Evolutionary conservation across 2,113 vertebrate genomes (phyloP).

Genomic region (Barbus barbus): DNA sequence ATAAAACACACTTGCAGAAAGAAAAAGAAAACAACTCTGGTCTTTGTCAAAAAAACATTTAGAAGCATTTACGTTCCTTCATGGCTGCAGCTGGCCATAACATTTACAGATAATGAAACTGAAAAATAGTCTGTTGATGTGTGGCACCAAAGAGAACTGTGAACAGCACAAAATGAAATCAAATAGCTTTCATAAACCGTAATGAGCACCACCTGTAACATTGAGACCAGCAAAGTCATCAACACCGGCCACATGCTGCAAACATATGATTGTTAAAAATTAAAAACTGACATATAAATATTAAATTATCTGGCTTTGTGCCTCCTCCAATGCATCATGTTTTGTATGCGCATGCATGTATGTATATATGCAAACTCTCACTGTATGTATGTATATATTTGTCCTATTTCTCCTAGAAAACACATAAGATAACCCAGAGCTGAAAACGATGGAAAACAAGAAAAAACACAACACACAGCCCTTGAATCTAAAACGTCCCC

Average conservation of each 20-base stretch:
- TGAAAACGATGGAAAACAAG: constrained; percentile 50
- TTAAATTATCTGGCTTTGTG: too few species aligned
- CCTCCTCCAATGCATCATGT: too few species aligned
- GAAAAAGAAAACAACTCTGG: too few species aligned
- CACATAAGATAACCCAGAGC: constrained; percentile 38
- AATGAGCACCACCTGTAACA: constrained; percentile 63
- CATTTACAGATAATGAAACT: constrained; percentile 53
- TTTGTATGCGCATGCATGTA: too few species aligned
- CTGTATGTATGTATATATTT: too few species aligned
- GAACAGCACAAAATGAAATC: constrained; percentile 59
- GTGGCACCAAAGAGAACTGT: too few species aligned
- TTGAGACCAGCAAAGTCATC: constrained; percentile 45
- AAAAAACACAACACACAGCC: constrained; percentile 59
- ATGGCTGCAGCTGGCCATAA: constrained; percentile 44
- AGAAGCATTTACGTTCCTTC: too few species aligned
- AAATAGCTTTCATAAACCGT: constrained; percentile 63
- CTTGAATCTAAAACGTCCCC: constrained; percentile 93
- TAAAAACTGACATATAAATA: too few species aligned
- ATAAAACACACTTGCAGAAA: too few species aligned
- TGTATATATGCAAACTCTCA: too few species aligned
- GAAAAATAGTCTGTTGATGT: constrained; percentile 56
- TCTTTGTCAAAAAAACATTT: too few species aligned
- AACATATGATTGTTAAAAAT: constrained; percentile 51
- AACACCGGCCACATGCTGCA: constrained; percentile 48
- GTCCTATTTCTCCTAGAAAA: constrained; percentile 16